These are phyloP conservation scores for Sterna hirundo DNA, from an alignment of 2,113 vertebrate genomes.

Conservation along the genomic window DNA sequence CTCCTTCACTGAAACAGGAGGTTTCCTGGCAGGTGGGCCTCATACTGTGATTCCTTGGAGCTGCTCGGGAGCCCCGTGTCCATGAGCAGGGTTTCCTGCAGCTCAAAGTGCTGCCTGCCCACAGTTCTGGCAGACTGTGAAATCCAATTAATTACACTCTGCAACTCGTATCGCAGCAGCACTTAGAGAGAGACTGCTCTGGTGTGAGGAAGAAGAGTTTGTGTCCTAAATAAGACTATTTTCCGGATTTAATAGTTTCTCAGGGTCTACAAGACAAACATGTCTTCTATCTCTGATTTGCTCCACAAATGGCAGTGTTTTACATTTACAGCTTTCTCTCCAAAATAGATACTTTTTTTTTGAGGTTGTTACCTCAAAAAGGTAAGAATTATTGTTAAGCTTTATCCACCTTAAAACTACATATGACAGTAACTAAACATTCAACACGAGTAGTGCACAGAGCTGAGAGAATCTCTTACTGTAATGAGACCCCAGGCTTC, in stretches of 20 bases:
- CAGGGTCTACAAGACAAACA: neutral
- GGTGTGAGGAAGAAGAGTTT: neutral
- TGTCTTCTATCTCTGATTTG: neutral
- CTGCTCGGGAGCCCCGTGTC: neutral
- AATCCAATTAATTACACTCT: constrained; percentile 54
- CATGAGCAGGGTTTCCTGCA: neutral
- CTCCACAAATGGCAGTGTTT: neutral
- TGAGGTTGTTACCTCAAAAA: neutral
- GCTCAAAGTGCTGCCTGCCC: neutral
- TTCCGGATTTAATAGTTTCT: neutral
- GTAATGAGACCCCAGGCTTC: neutral
- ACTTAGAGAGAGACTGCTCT: neutral
- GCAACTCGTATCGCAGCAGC: neutral
- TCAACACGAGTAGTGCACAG: neutral
- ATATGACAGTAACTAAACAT: neutral
- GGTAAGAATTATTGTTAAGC: neutral
- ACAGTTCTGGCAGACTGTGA: constrained; percentile 5
- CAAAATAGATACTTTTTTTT: neutral
- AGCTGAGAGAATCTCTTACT: neutral
- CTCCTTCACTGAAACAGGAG: neutral
- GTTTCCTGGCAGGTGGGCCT: neutral
- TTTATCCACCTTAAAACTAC: neutral
- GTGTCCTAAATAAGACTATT: constrained; percentile 12
- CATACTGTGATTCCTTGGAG: neutral
- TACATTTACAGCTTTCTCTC: neutral